Evolutionary conservation across 2,888 invertebrate species (phyloP).

Genomic region (Griposia aprilina): DNA sequence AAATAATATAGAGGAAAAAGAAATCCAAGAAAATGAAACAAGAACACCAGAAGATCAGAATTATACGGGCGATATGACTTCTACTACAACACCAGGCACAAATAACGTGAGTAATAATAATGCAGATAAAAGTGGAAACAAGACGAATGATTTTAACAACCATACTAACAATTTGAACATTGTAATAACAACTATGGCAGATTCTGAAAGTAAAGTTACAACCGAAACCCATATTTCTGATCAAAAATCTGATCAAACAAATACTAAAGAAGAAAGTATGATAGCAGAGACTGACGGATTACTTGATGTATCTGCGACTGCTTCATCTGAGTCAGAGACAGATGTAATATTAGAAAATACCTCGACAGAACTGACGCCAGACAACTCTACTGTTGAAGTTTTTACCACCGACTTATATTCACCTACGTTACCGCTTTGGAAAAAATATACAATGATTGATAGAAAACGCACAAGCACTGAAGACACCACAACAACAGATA

Average conservation of each 20-base stretch:
- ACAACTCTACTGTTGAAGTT: conserved; percentile 25
- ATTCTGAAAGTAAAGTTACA: conserved; percentile 3
- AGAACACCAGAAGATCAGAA: neutral
- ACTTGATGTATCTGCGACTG: conserved; percentile 20
- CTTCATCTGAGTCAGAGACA: conserved; percentile 14
- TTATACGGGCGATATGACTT: conserved; percentile 10
- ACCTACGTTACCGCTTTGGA: conserved; percentile 68
- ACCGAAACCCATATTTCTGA: conserved; percentile 8
- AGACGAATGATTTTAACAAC: neutral
- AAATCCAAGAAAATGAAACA: conserved; percentile 3
- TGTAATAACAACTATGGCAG: conserved; percentile 10
- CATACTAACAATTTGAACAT: neutral
- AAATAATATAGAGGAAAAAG: neutral
- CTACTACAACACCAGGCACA: neutral
- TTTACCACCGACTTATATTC: conserved; percentile 11
- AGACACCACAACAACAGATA: conserved; percentile 58
- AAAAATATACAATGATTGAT: conserved; percentile 75
- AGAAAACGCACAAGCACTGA: conserved; percentile 69
- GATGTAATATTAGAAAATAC: conserved; percentile 7
- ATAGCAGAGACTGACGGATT: conserved; percentile 2
- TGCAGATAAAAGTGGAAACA: conserved; percentile 5
- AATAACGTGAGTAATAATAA: conserved; percentile 6
- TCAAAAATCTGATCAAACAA: conserved; percentile 7
- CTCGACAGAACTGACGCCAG: conserved; percentile 36
- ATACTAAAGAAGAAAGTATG: conserved; percentile 3